A percentile compares a stretch with the other conserved stretches of the same genome.
Conservation (phyloP, 92 coral and sea anemone genomes). For the Epizoanthus illoricatus region DNA sequence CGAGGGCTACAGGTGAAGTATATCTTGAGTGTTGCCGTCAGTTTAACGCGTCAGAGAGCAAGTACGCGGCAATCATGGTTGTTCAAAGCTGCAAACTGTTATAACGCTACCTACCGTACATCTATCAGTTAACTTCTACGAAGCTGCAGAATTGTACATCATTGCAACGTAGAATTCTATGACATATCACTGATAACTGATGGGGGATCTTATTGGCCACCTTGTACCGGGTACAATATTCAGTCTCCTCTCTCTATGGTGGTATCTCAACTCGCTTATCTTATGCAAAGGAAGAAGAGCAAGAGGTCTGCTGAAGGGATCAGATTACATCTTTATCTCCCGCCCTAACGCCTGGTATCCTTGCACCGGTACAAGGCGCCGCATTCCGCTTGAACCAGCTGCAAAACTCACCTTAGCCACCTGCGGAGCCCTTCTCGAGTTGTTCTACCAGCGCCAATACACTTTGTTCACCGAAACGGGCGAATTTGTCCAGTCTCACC, state of each 20-base stretch:
- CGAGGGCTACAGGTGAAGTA: no score
- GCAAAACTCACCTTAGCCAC: constrained; percentile 46
- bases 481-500: constrained; percentile 48
- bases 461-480: constrained; percentile 50
- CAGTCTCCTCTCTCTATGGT: constrained; percentile 67
- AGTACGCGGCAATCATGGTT: no score
- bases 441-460: constrained; percentile 47
- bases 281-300: not conserved
- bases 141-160: no score
- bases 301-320: not conserved
- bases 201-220: constrained; percentile 88
- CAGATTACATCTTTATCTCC: not conserved
- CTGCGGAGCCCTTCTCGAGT: constrained; percentile 61
- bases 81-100: no score
- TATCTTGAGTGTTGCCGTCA: no score
- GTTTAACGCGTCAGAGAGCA: no score
- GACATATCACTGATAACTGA: constrained; percentile 16
- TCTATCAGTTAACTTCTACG: no score
- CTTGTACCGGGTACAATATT: constrained; percentile 76
- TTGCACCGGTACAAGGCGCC: constrained; percentile 30
- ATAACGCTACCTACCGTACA: no score
- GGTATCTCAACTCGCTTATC: constrained; percentile 59
- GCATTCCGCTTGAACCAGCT: constrained; percentile 69
- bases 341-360: constrained; percentile 34
- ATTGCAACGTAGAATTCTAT: no score